These are phyloP conservation scores for Gorsachius goisagi DNA, from an alignment of 2,113 vertebrate species.

Conservation along the genomic window DNA sequence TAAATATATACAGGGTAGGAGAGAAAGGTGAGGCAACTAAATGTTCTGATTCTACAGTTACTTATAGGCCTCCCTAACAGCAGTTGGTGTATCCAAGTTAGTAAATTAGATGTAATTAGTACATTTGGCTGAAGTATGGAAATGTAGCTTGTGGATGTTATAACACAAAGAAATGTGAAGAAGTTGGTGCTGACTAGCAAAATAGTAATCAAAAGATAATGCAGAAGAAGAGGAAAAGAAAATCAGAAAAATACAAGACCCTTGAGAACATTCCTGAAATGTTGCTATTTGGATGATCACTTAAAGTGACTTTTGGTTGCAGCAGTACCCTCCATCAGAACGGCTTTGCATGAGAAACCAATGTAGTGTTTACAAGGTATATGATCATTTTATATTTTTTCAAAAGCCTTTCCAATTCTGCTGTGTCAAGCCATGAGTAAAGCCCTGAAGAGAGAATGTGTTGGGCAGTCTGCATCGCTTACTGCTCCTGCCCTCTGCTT, in stretches of 20 bases:
- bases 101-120: not conserved
- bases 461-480: rapidly evolving
- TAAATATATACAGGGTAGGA: too few relatives aligned
- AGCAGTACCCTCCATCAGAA: not conserved
- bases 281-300: not conserved
- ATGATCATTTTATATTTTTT: rapidly evolving
- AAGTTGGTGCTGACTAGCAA: not conserved
- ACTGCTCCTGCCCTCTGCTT: rapidly evolving
- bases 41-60: not conserved
- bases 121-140: not conserved
- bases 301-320: not conserved
- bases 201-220: too few relatives aligned
- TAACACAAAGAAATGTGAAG: not conserved
- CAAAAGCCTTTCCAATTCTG: not conserved
- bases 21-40: not conserved
- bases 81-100: not conserved
- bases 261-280: not conserved
- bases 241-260: rapidly evolving
- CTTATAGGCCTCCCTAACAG: too few relatives aligned
- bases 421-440: not conserved
- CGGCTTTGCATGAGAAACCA: not conserved
- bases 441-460: rapidly evolving
- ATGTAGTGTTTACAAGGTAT: rapidly evolving
- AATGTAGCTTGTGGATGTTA: not conserved
- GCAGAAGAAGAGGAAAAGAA: not conserved